Evolutionary conservation across 2,888 invertebrate genomes (phyloP).

Genomic region (Melipona bicolor): DNA sequence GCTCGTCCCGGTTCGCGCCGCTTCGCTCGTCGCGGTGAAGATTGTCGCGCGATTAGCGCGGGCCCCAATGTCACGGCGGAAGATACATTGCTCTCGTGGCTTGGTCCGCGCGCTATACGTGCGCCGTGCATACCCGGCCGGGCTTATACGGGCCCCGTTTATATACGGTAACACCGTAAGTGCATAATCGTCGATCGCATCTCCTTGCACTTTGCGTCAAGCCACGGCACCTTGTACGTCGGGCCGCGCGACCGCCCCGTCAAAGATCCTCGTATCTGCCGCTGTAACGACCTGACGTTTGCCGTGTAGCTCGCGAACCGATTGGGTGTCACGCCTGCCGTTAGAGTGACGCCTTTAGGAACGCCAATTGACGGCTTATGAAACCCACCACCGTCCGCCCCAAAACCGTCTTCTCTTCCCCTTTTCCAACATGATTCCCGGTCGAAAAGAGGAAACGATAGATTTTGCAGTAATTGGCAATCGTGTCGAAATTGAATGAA

Average conservation of each 20-base stretch:
- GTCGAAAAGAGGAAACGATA: background rate
- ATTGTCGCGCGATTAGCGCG: conserved; percentile 84
- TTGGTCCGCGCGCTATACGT: conserved; percentile 73
- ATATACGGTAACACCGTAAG: conserved; percentile 83
- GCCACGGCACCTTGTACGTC: conserved; percentile 80
- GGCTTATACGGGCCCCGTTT: conserved; percentile 76
- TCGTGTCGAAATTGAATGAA: no score
- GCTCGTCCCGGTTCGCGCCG: conserved; percentile 34
- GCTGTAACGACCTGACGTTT: conserved; percentile 61
- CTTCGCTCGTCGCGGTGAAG: conserved; percentile 74
- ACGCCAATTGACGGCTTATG: conserved; percentile 53
- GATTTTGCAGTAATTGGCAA: background rate
- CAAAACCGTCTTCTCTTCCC: background rate
- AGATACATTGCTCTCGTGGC: conserved; percentile 83
- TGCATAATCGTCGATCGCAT: conserved; percentile 84
- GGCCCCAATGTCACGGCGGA: conserved; percentile 82
- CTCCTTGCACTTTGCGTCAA: conserved; percentile 83
- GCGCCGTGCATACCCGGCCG: conserved; percentile 52
- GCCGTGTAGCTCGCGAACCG: conserved; percentile 42
- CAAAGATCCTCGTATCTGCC: conserved; percentile 71
- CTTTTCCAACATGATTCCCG: background rate
- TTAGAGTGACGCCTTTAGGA: conserved; percentile 38
- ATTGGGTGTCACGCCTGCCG: conserved; percentile 35
- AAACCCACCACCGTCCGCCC: conserved; percentile 23
- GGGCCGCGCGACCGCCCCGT: conserved; percentile 68